These are phyloP conservation scores for Epicampocera succincta DNA, from an alignment of 2,888 invertebrate genomes.

Conservation along the genomic window DNA sequence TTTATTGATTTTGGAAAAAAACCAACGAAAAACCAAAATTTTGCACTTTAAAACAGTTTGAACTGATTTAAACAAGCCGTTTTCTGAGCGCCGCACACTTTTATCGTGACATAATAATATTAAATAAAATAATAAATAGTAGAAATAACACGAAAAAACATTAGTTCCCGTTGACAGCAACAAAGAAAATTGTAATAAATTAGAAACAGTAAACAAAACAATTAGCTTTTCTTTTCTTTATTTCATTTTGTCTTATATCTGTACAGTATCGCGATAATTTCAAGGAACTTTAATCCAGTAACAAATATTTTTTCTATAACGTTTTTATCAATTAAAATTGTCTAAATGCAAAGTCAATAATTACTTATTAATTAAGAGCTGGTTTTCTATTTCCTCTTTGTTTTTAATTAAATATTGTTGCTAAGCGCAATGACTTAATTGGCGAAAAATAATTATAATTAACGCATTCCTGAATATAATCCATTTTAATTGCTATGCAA, in stretches of 20 bases:
- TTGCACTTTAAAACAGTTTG: neutral
- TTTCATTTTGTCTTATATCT: neutral
- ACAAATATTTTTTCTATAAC: neutral
- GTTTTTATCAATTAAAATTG: no score
- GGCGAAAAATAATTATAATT: no score
- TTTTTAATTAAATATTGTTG: no score
- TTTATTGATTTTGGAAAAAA: no score
- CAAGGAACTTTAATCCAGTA: neutral
- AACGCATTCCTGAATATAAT: no score
- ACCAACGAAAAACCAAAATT: neutral
- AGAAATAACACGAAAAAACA: neutral
- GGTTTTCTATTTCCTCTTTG: no score
- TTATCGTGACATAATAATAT: conserved; percentile 1
- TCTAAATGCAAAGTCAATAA: no score
- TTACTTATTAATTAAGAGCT: neutral
- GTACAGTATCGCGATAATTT: neutral
- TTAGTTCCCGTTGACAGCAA: neutral
- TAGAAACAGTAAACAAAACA: neutral
- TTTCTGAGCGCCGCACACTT: neutral
- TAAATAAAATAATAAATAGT: conserved; percentile 1
- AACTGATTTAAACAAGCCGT: neutral
- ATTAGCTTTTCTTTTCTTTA: neutral
- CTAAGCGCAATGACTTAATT: no score
- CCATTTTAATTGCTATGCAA: no score
- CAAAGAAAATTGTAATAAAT: neutral